Percentiles rank a stretch among this genome's conserved stretches.
phyloP scores from a whole-genome alignment of 37 sponge, comb jelly and placozoan genomes.

The Spongilla lacustris region DNA sequence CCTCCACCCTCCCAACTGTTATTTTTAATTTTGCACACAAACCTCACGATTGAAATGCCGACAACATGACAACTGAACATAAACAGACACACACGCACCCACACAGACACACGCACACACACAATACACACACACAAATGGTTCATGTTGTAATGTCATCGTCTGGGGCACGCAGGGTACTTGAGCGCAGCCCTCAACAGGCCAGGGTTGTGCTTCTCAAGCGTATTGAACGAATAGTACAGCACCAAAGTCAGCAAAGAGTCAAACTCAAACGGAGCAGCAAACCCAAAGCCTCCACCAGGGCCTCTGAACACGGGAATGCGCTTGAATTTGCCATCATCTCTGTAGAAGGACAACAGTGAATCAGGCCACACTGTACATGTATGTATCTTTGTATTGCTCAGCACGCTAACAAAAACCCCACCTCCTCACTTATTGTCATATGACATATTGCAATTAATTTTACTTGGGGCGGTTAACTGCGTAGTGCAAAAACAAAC shows the following conservation, averaged over 20 bases:
- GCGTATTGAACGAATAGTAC: conserved; percentile 78
- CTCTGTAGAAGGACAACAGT: conserved; percentile 18
- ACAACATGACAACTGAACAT: neutral
- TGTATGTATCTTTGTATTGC: no score
- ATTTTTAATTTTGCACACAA: no score
- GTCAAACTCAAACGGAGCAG: conserved; percentile 83
- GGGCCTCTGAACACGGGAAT: conserved; percentile 71
- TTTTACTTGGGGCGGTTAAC: no score
- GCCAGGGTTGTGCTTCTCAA: conserved; percentile 83
- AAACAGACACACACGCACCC: neutral
- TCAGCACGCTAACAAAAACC: no score
- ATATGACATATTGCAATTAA: no score
- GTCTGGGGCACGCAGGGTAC: conserved; percentile 20
- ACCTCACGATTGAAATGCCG: no score
- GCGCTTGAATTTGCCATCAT: conserved; percentile 66
- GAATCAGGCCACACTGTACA: neutral
- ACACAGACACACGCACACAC: neutral
- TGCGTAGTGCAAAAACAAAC: no score
- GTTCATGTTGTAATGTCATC: neutral
- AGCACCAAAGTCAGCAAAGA: conserved; percentile 60
- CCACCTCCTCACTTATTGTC: no score
- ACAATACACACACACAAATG: neutral
- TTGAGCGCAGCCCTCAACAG: conserved; percentile 45
- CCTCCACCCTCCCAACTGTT: no score
- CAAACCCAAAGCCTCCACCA: conserved; percentile 83